Percentiles rank a stretch among this genome's conserved stretches.
Conservation (phyloP, 2,888 invertebrate genomes). For the Mellilla xanthometata region DNA sequence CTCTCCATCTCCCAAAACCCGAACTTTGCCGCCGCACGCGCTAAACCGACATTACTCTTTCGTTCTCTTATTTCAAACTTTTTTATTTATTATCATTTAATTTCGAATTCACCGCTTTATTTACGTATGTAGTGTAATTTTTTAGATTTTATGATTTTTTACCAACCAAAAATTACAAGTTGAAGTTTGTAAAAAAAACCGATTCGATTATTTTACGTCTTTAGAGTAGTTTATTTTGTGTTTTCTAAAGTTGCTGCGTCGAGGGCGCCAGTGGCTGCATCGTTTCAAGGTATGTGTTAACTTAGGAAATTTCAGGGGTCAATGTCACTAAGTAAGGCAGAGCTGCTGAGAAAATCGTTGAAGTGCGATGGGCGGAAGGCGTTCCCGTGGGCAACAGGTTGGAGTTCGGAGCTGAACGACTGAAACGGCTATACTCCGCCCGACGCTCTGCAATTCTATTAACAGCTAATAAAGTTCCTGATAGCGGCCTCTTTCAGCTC, state of each 20-base stretch:
- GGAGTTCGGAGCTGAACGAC: constrained; percentile 43
- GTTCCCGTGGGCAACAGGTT: constrained; percentile 80
- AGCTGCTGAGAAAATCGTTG: constrained; percentile 33
- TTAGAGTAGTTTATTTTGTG: constrained; percentile 59
- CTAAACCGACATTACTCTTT: constrained; percentile 48
- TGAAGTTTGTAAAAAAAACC: constrained; percentile 17
- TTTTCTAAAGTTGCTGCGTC: constrained; percentile 45
- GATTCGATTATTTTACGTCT: constrained; percentile 52
- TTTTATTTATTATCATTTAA: constrained; percentile 44
- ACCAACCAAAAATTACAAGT: constrained; percentile 30
- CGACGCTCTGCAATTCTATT: constrained; percentile 63
- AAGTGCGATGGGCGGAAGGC: constrained; percentile 76
- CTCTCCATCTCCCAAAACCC: constrained; percentile 29
- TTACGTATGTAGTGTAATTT: constrained; percentile 48
- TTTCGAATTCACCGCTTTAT: constrained; percentile 41
- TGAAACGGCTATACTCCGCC: constrained; percentile 45
- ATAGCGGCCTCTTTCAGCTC: constrained; percentile 43
- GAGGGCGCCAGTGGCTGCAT: constrained; percentile 22
- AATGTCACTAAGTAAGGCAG: constrained; percentile 21
- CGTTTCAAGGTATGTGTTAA: constrained; percentile 25
- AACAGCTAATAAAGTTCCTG: constrained; percentile 67
- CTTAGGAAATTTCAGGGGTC: constrained; percentile 28
- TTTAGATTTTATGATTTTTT: constrained; percentile 53
- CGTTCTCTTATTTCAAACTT: constrained; percentile 56
- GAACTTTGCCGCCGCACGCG: constrained; percentile 73